phyloP scores from a whole-genome alignment of 2,797 vertebrate genomes.

The Atherinosoma microstoma region DNA sequence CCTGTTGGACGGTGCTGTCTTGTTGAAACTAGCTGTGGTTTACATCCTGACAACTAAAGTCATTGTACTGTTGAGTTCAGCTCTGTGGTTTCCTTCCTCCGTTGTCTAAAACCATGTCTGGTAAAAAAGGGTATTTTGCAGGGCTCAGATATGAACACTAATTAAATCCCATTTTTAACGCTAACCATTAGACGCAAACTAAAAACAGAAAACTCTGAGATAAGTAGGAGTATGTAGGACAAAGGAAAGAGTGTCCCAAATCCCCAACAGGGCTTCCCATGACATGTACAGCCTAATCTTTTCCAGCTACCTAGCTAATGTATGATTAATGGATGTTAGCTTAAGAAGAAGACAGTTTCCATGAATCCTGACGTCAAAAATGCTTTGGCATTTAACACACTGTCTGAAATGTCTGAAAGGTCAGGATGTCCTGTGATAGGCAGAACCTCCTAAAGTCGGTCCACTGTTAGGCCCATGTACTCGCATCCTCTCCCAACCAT shows the following conservation, averaged over 20 bases:
- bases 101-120: slow-evolving; percentile 23
- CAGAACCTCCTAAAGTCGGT: slow-evolving; percentile 38
- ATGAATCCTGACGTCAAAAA: slow-evolving; percentile 50
- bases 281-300: slow-evolving; percentile 18
- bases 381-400: slow-evolving; percentile 34
- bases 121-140: slow-evolving; percentile 18
- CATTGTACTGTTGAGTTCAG: slow-evolving; percentile 42
- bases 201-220: slow-evolving; percentile 7
- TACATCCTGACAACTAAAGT: slow-evolving; percentile 38
- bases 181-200: slow-evolving; percentile 23
- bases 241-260: not conserved
- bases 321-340: slow-evolving; percentile 23
- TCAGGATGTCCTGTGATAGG: slow-evolving; percentile 43
- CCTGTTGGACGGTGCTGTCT: slow-evolving; percentile 43
- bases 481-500: slow-evolving; percentile 35
- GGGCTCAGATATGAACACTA: slow-evolving; percentile 15
- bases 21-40: slow-evolving; percentile 39
- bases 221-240: not conserved
- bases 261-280: slow-evolving; percentile 5
- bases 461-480: slow-evolving; percentile 25
- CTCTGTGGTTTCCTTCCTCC: slow-evolving; percentile 8
- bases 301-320: slow-evolving; percentile 15
- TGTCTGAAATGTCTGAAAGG: slow-evolving; percentile 36
- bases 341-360: slow-evolving; percentile 52
- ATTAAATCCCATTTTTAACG: slow-evolving; percentile 14